Percentiles rank a stretch among this genome's conserved stretches.
phyloP scores from a whole-genome alignment of 2,797 vertebrate genomes.

The Lophotriccus pileatus region DNA sequence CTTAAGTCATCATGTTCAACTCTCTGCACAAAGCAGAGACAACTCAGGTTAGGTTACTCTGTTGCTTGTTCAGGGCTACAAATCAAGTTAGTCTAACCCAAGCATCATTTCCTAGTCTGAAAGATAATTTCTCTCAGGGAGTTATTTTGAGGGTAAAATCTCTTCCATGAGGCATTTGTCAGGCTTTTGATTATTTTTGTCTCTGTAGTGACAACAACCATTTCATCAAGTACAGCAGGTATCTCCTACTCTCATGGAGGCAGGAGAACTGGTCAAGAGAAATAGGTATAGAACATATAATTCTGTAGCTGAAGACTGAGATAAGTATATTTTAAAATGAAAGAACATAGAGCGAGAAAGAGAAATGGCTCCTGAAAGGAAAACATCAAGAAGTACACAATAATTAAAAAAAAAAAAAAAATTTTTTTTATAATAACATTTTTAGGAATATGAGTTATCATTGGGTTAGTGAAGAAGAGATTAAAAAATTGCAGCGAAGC shows the following conservation, averaged over 20 bases:
- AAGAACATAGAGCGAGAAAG: background rate
- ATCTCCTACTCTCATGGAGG: background rate
- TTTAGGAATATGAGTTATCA: background rate
- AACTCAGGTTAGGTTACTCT: background rate
- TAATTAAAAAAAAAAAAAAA: background rate
- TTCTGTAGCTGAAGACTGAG: background rate
- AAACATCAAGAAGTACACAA: background rate
- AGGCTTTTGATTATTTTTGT: background rate
- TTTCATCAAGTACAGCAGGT: background rate
- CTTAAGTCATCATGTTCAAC: background rate
- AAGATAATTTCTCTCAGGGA: background rate
- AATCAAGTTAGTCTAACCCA: background rate
- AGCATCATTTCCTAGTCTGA: background rate
- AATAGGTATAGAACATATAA: background rate
- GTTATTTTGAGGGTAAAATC: background rate
- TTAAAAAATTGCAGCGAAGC: background rate
- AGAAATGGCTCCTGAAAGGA: background rate
- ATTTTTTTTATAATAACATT: background rate
- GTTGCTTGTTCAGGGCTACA: background rate
- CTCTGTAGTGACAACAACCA: background rate
- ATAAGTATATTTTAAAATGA: background rate
- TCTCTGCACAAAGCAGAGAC: background rate
- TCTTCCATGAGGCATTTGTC: background rate
- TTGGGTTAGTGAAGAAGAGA: background rate
- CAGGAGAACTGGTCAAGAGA: background rate